Evolutionary conservation across 2,797 vertebrate species (phyloP), one percentile per base, ranked within the genome.

Genomic region (Spatula versicolor): DNA sequence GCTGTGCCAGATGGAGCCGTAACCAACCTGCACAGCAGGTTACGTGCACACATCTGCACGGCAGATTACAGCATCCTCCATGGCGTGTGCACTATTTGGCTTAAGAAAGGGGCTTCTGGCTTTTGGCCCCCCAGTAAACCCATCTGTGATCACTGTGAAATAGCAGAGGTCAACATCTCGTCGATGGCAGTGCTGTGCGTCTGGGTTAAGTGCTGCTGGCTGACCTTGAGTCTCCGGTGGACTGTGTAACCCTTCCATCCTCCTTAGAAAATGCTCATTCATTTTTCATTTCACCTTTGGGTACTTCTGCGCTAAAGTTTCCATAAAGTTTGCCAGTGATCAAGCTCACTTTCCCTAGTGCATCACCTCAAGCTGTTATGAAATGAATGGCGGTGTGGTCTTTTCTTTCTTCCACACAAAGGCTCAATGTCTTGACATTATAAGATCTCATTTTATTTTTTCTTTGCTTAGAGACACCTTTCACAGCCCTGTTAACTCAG

Each of bases 241-340:
- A 55, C 77, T 66, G 35, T 37, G 64, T 48, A 82, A 59, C 63
- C 64, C 71, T 69, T 63, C 71, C 11, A 6, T 76, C 90, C 85
- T 95, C 88, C 87, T 91, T 77, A 14, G 92, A 93, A 96, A 96
- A 84, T 52, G 92, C 82, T 97, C 88, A 93, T 97, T 86, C 93
- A 98, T 98, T 97, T 98, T 98, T 98, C 95, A 98, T 98, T 90
- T 86, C 88, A 86, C 90, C 92, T 88, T 93, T 89, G 82, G 87
- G 89, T 95, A 92, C 80, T 93, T 95, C 79, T 95, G 88, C 80
- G 77, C 93, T 94, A 93, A 96, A 96, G 90, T 98, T 98, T 98
- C 97, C 96, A 96, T 22, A n/a, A 90, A 91, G 96, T 95, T 94
- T 97, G 96, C 95, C 97, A 97, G 90, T 83, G 83, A 71, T 84